phyloP scores from a whole-genome alignment of 2,797 vertebrate species.

The Ciconia nigra region DNA sequence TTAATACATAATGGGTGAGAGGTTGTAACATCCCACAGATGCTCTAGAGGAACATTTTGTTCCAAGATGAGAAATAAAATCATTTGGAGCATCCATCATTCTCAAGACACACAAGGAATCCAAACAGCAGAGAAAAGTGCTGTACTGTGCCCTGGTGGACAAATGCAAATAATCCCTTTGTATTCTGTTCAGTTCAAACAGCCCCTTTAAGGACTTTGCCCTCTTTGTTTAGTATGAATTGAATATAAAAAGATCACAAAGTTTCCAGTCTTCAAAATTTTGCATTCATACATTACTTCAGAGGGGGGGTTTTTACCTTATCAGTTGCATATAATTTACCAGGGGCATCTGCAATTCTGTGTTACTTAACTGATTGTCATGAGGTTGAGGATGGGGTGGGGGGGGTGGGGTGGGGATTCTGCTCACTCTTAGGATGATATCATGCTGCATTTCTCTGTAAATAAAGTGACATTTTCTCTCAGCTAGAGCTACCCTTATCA shows the following conservation, averaged over 20 bases:
- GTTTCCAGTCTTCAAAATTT: background rate
- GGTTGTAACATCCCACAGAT: background rate
- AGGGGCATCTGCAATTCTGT: background rate
- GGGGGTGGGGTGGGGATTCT: background rate
- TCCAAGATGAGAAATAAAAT: background rate
- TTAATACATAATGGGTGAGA: background rate
- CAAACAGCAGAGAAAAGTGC: background rate
- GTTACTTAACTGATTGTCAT: background rate
- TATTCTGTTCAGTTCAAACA: background rate
- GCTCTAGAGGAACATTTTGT: background rate
- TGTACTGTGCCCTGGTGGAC: background rate
- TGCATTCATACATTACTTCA: background rate
- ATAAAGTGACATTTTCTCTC: background rate
- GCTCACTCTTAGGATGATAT: background rate
- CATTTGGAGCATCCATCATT: background rate
- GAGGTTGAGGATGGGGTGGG: fast-evolving
- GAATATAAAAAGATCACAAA: background rate
- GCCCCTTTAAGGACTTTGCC: background rate
- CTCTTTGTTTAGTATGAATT: background rate
- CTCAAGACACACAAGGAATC: background rate
- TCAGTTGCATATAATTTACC: background rate
- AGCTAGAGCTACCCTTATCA: background rate
- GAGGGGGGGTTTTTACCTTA: background rate
- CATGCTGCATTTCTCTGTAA: background rate
- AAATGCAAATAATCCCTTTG: background rate